Percentiles rank a stretch among this genome's conserved stretches.
Conservation (phyloP, 2,888 invertebrate genomes). For the Tenthredo livida region DNA sequence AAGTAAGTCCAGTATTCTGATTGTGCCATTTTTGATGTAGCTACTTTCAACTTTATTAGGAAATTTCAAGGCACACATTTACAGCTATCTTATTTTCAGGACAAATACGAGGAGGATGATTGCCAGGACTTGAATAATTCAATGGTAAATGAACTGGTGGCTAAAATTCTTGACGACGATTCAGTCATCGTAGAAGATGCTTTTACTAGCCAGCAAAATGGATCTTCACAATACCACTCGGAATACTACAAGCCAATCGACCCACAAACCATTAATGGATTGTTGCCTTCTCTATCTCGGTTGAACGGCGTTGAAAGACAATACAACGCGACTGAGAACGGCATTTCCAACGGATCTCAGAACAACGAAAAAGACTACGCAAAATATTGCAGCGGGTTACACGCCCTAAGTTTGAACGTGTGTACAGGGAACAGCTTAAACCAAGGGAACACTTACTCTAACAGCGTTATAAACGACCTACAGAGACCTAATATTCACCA, state of each 20-base stretch:
- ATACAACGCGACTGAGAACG: constrained; percentile 24
- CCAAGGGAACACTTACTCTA: constrained; percentile 64
- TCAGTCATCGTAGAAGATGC: constrained; percentile 71
- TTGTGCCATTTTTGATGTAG: neutral
- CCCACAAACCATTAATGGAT: constrained; percentile 4
- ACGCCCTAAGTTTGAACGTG: constrained; percentile 66
- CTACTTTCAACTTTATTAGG: neutral
- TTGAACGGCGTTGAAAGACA: neutral
- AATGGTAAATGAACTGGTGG: constrained; percentile 84
- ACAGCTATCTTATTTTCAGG: constrained; percentile 60
- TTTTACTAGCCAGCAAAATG: constrained; percentile 68
- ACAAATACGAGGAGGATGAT: constrained; percentile 73
- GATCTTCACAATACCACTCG: constrained; percentile 54
- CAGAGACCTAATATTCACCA: constrained; percentile 30
- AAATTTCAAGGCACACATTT: neutral
- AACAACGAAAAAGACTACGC: constrained; percentile 65
- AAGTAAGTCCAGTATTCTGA: constrained; percentile 60
- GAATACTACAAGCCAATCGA: constrained; percentile 58
- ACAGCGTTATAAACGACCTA: constrained; percentile 62
- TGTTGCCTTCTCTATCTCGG: neutral
- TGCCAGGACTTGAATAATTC: constrained; percentile 79
- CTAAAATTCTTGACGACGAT: constrained; percentile 84
- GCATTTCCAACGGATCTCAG: constrained; percentile 20
- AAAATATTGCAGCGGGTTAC: constrained; percentile 68
- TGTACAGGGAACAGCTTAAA: constrained; percentile 63